phyloP scores from a whole-genome alignment of 2,113 vertebrate species.

The Bubalus kerabau region DNA sequence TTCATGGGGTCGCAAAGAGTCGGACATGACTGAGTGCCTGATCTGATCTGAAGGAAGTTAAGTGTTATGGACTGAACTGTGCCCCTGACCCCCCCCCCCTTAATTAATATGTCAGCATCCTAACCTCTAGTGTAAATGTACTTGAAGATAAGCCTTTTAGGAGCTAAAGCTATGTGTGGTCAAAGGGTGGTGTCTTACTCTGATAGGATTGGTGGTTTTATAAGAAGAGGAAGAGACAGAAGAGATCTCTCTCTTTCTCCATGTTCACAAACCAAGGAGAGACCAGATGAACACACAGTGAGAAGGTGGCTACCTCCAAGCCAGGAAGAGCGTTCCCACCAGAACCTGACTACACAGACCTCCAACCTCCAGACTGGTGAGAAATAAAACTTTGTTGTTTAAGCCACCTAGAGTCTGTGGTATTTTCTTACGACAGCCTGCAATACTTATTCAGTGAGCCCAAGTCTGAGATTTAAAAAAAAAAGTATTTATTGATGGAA shows the following conservation, averaged over 20 bases:
- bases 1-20: too few species aligned
- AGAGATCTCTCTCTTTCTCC: background rate
- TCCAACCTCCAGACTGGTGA: background rate
- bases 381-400: background rate
- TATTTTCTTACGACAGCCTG: background rate
- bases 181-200: background rate
- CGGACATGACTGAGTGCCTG: too few species aligned
- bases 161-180: background rate
- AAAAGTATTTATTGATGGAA: background rate
- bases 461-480: background rate
- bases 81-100: accelerated
- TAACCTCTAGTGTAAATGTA: background rate
- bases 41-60: too few species aligned
- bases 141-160: background rate
- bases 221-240: background rate
- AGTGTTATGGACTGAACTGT: background rate
- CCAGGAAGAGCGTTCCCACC: background rate
- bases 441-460: too few species aligned
- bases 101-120: too few species aligned
- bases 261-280: accelerated
- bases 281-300: background rate
- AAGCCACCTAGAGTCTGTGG: background rate
- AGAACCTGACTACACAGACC: accelerated
- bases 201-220: background rate
- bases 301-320: background rate